Evolutionary conservation across 2,797 vertebrate genomes (phyloP).

Genomic region (Syngnathus rostellatus): DNA sequence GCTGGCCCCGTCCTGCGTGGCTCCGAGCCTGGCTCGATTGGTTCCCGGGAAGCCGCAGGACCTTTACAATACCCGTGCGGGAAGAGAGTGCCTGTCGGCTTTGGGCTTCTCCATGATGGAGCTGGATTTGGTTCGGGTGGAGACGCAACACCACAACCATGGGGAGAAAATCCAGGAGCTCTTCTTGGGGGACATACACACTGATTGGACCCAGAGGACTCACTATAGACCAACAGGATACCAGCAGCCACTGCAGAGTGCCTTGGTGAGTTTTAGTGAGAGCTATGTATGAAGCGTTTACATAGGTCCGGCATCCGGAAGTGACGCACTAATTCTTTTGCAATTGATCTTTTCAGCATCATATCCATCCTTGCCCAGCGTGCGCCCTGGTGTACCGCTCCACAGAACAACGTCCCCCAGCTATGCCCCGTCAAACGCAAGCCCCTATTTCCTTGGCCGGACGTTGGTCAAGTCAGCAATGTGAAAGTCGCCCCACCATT

Average conservation of each 20-base stretch:
- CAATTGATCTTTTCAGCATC: constrained; percentile 67
- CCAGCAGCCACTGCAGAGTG: constrained; percentile 81
- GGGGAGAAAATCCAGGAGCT: constrained; percentile 75
- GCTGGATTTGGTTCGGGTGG: constrained; percentile 76
- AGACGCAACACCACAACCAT: constrained; percentile 64
- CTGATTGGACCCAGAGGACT: constrained; percentile 72
- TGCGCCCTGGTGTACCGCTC: constrained; percentile 75
- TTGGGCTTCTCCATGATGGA: constrained; percentile 85
- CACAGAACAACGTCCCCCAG: constrained; percentile 72
- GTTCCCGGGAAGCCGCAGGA: constrained; percentile 69
- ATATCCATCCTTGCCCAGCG: constrained; percentile 76
- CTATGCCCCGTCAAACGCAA: constrained; percentile 52
- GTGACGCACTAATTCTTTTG: not conserved
- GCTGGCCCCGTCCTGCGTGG: constrained; percentile 63
- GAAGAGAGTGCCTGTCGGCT: constrained; percentile 65
- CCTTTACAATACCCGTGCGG: constrained; percentile 70
- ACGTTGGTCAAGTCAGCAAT: constrained; percentile 78
- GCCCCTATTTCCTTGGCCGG: constrained; percentile 65
- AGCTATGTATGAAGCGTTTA: not conserved
- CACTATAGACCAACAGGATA: constrained; percentile 82
- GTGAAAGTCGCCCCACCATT: constrained; percentile 76
- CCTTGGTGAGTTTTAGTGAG: constrained; percentile 72
- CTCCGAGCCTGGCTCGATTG: constrained; percentile 45
- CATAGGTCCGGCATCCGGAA: not conserved
- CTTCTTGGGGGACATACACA: constrained; percentile 84